Evolutionary conservation across 2,888 invertebrate species (phyloP).

Genomic region (Polylopha cassiicola): DNA sequence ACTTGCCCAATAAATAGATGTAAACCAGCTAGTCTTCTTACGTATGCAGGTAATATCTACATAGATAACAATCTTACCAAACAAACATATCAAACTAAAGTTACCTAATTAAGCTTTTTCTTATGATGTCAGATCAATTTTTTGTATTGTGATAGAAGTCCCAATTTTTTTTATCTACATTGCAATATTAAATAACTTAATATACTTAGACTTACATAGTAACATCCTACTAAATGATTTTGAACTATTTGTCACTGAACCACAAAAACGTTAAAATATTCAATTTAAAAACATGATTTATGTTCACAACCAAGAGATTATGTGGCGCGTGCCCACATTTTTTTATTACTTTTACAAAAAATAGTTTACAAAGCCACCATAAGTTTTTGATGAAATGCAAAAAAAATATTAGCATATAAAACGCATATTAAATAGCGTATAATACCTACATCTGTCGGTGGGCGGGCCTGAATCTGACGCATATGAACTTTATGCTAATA

Average conservation of each 20-base stretch:
- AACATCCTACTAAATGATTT: slow-evolving; percentile 6
- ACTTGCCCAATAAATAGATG: too few species aligned
- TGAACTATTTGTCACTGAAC: not conserved
- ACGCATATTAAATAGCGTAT: slow-evolving; percentile 45
- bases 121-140: too few species aligned
- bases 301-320: slow-evolving; percentile 35
- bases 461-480: slow-evolving; percentile 51
- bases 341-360: slow-evolving; percentile 46
- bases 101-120: too few species aligned
- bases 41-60: too few species aligned
- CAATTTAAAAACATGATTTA: slow-evolving; percentile 29
- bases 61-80: too few species aligned
- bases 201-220: too few species aligned
- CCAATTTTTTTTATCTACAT: too few species aligned
- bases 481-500: slow-evolving; percentile 65
- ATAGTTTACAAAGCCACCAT: slow-evolving; percentile 41
- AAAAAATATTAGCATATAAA: slow-evolving; percentile 61
- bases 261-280: slow-evolving; percentile 5
- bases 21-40: too few species aligned
- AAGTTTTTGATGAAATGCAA: slow-evolving; percentile 42
- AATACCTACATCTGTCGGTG: slow-evolving; percentile 58
- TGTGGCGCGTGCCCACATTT: slow-evolving; percentile 62
- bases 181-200: too few species aligned
- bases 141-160: too few species aligned
- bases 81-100: too few species aligned